Evolutionary conservation across 2,113 vertebrate genomes (phyloP).

Genomic region (Sorex fumeus): DNA sequence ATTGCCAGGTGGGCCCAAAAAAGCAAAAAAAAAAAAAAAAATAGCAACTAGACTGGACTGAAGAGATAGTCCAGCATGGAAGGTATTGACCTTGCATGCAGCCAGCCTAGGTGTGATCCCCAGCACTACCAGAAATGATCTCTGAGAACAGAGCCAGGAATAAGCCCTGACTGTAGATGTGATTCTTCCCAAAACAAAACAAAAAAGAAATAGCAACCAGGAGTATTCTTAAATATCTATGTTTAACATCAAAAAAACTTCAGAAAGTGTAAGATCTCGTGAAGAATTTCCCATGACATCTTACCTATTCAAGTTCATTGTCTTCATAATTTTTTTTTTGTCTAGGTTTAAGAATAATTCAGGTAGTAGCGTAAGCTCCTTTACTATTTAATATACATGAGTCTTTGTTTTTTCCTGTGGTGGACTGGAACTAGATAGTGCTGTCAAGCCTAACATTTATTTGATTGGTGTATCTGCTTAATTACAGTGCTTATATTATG

Average conservation of each 20-base stretch:
- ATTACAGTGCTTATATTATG: constrained; percentile 8
- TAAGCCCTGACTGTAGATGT: too few species aligned
- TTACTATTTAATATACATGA: background rate
- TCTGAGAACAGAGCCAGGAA: too few species aligned
- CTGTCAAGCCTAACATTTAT: background rate
- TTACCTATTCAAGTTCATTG: constrained; percentile 40
- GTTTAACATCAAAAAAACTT: background rate
- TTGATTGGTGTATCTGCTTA: constrained; percentile 10
- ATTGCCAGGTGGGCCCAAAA: too few species aligned
- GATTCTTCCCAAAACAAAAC: too few species aligned
- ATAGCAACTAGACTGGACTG: too few species aligned
- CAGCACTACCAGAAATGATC: too few species aligned
- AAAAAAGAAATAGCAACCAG: constrained; percentile 21
- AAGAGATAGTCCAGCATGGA: too few species aligned
- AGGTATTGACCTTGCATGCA: too few species aligned
- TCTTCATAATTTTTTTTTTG: background rate
- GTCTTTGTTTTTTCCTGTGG: background rate
- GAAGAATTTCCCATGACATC: constrained; percentile 7
- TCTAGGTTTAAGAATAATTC: background rate
- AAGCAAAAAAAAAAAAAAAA: too few species aligned
- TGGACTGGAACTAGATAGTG: background rate
- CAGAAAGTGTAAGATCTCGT: constrained; percentile 43
- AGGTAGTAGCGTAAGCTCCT: background rate
- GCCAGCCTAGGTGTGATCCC: too few species aligned
- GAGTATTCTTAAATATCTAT: background rate